phyloP scores from a whole-genome alignment of 2,797 vertebrate species.

The Rhinoraja longicauda region DNA sequence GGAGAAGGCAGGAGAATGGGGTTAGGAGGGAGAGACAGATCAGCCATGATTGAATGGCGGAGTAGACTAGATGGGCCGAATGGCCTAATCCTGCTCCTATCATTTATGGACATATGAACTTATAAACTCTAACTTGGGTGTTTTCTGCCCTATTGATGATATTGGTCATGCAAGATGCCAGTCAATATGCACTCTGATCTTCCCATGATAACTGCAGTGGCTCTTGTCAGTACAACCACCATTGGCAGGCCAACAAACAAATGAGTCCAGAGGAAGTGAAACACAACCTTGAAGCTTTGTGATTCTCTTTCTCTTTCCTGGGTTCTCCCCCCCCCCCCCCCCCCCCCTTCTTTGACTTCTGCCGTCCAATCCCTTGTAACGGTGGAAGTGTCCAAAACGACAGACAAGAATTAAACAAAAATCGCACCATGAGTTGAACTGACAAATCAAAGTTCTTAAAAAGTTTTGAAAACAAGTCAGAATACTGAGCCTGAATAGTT shows the following conservation, averaged over 20 bases:
- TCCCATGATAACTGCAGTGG: background rate
- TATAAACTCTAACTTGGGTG: background rate
- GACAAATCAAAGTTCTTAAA: constrained; percentile 12
- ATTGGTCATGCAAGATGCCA: background rate
- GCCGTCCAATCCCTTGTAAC: background rate
- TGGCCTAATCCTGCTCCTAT: no score
- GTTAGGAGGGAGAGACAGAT: no score
- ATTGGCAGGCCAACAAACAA: background rate
- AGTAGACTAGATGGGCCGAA: no score
- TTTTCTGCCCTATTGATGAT: background rate
- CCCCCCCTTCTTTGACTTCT: background rate
- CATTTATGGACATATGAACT: no score
- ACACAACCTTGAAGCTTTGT: background rate
- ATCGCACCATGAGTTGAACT: background rate
- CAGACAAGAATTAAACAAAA: background rate
- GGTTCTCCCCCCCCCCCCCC: background rate
- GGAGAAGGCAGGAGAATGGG: no score
- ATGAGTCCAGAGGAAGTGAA: background rate
- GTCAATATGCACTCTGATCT: background rate
- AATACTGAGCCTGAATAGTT: background rate
- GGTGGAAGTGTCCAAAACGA: background rate
- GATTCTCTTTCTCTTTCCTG: background rate
- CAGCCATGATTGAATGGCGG: no score
- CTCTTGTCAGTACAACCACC: background rate
- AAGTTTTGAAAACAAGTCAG: background rate